Evolutionary conservation across 2,888 invertebrate species (phyloP), one percentile per base, ranked within the genome.

Genomic region (Hipparchia semele): DNA sequence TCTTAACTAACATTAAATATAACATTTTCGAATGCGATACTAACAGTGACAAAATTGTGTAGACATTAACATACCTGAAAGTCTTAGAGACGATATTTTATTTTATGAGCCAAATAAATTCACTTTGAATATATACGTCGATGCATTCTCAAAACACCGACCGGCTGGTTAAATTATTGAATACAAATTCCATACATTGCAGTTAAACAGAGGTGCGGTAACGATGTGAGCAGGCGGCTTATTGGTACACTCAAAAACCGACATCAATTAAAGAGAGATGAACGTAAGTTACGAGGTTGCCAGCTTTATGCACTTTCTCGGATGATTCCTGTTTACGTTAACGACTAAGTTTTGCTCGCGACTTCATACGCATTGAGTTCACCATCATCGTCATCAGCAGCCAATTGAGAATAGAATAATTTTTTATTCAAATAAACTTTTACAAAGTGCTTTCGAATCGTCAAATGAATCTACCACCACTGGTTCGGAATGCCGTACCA

Each of bases 101-200:
- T 83, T 85, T 83, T 83, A 83, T 83, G 82, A 80, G 77, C 75
- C 78, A 80, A 83, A 82, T 82, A 83, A 84, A 84, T 84, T 82
- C 65, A 81, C 80, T 76, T 79, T 81, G 79, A 80, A 84, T 83
- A 83, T 83, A 86, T 85, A 85, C 83, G 82, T 83, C 81, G 80
- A 81, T 80, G 80, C 83, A 81, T 78, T 77, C 80, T 77, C 75
- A 81, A 81, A 83, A 82, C 83, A 80, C 81, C 74, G 77, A 76
- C 82, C 83, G 81, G 81, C 82, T 85, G 85, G 81, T 84, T 87
- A 90, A 90, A 83, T 90, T 92, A 92, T 91, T 87, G 87, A 81
- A 84, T 89, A 91, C 90, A 88, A 90, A 91, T 90, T 90, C 90
- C 89, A 90, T 90, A 89, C 90, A 85, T 91, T 84, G 87, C 83